Base-by-base conservation (phyloP, 2,888 invertebrate genomes). In the Chaetogeoica ovagalla region DNA sequence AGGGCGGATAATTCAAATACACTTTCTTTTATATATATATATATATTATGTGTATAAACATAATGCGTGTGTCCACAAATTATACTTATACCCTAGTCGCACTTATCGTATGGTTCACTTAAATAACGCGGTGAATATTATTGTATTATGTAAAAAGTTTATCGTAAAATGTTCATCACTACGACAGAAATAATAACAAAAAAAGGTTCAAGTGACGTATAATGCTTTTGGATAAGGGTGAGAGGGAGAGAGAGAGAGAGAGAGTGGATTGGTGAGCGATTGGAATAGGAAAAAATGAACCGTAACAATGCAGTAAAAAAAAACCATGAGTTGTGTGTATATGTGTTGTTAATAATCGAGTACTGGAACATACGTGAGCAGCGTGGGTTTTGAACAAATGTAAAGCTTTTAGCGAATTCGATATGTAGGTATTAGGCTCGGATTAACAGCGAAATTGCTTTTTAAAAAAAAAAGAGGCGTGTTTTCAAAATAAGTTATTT, bases 351-450 rank as follows among this genome's bases (percentile, higher is more conserved):
- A 60, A 72, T 60, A 71, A 23, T 23, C 43, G 17, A 60, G 19
- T 43, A 17, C 11, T 60, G 19, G 13, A 60, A 13, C 30, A 19
- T 19, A 37, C 30, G 23, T 21, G 52, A 39, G 2, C 5, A 11
- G 2, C 5, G 19, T 13, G 60, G n/a, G 62, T 72, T 62, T 13
- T 3, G 23, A 30, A 48, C 43, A 62, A 60, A 48, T 72, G 19
- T n/a, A 72, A 48, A 30, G 60, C 60, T 72, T 73, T 73, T 63
- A 63, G 62, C n/a, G 52, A 73, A 52, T 73, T 52, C 37, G n/a
- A 73, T 63, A 73, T 30, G 13, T 30, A 62, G 43, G 48, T 13
- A 60, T 48, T 71, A 30, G 30, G 30, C 30, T 4, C 30, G 30
- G 30, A 30, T 30, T 30, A 30, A 30, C 30, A 30, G 30, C 30